These are phyloP conservation scores for Trinectes maculatus DNA, from an alignment of 2,113 vertebrate genomes.

Conservation along the genomic window DNA sequence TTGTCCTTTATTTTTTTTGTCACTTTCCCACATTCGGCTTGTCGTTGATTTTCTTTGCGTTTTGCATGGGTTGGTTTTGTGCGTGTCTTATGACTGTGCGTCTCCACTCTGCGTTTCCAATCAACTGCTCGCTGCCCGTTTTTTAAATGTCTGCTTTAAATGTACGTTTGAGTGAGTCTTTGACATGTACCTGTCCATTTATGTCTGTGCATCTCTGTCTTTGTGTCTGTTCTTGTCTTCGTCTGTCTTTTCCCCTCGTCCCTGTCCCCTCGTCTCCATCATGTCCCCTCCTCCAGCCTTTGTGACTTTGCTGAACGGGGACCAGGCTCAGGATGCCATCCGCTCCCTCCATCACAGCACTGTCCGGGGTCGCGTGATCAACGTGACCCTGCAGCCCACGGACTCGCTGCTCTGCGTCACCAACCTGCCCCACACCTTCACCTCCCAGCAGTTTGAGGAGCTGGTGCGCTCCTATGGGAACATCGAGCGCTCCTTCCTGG, in stretches of 20 bases:
- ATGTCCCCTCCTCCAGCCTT: conserved; percentile 87
- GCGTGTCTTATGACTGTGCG: not conserved
- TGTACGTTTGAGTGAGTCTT: conserved; percentile 59
- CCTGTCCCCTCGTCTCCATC: conserved; percentile 61
- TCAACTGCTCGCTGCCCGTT: conserved; percentile 44
- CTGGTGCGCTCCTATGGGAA: conserved; percentile 93
- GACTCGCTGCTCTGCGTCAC: conserved; percentile 95
- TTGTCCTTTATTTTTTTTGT: conserved; percentile 10
- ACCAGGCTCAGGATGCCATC: conserved; percentile 96
- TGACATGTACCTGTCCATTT: conserved; percentile 29
- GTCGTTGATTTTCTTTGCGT: conserved; percentile 52
- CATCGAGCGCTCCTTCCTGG: conserved; percentile 95
- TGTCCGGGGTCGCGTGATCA: conserved; percentile 90
- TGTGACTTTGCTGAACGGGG: conserved; percentile 94
- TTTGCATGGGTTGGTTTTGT: conserved; percentile 43
- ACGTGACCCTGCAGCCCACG: conserved; percentile 94
- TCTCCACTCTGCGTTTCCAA: not conserved
- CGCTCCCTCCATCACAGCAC: conserved; percentile 88
- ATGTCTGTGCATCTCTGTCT: conserved; percentile 51
- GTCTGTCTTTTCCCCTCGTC: conserved; percentile 40
- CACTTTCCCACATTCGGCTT: conserved; percentile 37
- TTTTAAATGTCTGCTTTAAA: conserved; percentile 65
- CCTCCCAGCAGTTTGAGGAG: conserved; percentile 90
- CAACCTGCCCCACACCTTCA: conserved; percentile 89
- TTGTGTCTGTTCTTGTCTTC: conserved; percentile 39